Evolutionary conservation across 2,888 invertebrate genomes (phyloP), one percentile per base, ranked within the genome.

Genomic region (Rambutsinella grinnellia): DNA sequence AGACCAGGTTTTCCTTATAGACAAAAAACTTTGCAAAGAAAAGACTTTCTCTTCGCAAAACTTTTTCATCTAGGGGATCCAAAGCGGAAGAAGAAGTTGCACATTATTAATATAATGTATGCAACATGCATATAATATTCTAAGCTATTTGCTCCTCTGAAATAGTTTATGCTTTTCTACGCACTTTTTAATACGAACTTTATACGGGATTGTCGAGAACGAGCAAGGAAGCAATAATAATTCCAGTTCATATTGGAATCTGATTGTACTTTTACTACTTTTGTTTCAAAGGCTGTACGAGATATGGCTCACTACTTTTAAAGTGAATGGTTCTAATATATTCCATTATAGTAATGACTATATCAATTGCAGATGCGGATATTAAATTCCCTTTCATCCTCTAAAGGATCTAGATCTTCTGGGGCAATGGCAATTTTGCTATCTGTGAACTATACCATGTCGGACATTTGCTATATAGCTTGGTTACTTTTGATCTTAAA

Each of bases 401-500:
- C n/a, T n/a, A n/a, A n/a, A n/a, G n/a, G n/a, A n/a, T n/a, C n/a
- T n/a, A n/a, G n/a, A n/a, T n/a, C n/a, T n/a, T n/a, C n/a, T n/a
- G n/a, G n/a, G n/a, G n/a, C n/a, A 36, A 36, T 36, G 5, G 36
- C 36, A 36, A 36, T 36, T 36, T 36, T 36, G 5, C 13, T 5
- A 8, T 13, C 13, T 36, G 36, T 36, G 36, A 13, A 36, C n/a
- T n/a, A n/a, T n/a, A n/a, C n/a, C n/a, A n/a, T n/a, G n/a, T n/a
- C n/a, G n/a, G n/a, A n/a, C n/a, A n/a, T 36, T 36, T 36, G 36
- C 36, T 8, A 36, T 36, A 13, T 36, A 13, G 36, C 36, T 36
- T 8, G 51, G n/a, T 57, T 58, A 69, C 69, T 69, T 69, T 62
- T 70, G 62, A 70, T 70, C 62, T 60, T 54, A 49, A n/a, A 49